These are phyloP conservation scores for Mamestra configurata DNA, from an alignment of 1,140 invertebrate genomes.

Conservation along the genomic window DNA sequence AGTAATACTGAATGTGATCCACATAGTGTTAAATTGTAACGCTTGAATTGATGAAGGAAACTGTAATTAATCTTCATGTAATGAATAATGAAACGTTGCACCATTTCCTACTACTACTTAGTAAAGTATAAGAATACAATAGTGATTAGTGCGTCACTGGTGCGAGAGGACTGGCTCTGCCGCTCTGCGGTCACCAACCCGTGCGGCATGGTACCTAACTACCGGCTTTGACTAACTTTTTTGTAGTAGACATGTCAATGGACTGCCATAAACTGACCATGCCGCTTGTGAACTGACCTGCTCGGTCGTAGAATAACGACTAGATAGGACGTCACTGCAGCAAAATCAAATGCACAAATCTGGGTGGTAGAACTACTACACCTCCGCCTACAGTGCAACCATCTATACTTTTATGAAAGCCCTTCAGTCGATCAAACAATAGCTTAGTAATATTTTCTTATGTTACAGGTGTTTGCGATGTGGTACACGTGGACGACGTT, in stretches of 20 bases:
- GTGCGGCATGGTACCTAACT: constrained; percentile 5
- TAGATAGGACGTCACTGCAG: no score
- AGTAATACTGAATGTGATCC: constrained; percentile 7
- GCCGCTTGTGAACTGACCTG: background rate
- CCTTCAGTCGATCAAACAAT: background rate
- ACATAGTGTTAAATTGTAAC: constrained; percentile 37
- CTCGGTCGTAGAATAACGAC: background rate
- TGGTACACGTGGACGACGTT: constrained; percentile 83
- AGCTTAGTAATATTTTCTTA: constrained; percentile 17
- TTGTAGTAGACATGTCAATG: constrained; percentile 12
- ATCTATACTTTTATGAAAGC: background rate
- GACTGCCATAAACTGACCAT: constrained; percentile 9
- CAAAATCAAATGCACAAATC: no score
- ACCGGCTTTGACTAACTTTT: background rate
- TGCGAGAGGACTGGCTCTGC: constrained; percentile 1
- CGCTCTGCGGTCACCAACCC: constrained; percentile 20
- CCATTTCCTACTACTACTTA: constrained; percentile 27
- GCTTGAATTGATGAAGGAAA: constrained; percentile 33
- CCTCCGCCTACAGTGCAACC: no score
- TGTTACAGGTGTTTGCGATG: constrained; percentile 83
- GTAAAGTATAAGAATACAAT: constrained; percentile 8
- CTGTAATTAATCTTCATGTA: constrained; percentile 44
- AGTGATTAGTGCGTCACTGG: constrained; percentile 14
- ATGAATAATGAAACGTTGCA: constrained; percentile 41
- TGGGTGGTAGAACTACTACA: no score